Conservation (phyloP, 1,140 invertebrate species). For the Drosophila triauraria region DNA sequence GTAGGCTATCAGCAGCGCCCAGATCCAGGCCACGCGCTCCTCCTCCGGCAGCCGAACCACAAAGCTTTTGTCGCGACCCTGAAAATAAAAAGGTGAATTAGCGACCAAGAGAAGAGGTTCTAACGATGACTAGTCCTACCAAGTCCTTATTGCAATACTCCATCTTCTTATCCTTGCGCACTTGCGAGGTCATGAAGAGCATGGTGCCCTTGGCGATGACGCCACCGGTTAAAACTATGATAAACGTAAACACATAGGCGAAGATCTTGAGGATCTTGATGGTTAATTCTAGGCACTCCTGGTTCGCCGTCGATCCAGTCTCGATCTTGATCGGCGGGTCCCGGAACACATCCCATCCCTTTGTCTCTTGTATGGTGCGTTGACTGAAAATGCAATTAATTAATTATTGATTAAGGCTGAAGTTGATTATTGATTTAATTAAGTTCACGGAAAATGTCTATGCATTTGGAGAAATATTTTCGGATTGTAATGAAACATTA, state of each 20-base stretch:
- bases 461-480: too few relatives aligned
- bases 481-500: too few relatives aligned
- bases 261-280: conserved; percentile 94
- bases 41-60: conserved; percentile 91
- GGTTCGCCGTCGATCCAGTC: conserved; percentile 94
- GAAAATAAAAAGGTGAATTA: background rate
- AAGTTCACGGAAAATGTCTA: background rate
- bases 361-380: conserved; percentile 93
- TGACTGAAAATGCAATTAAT: conserved; percentile 87
- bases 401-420: background rate
- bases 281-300: conserved; percentile 93
- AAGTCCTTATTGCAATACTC: conserved; percentile 93
- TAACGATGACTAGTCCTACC: conserved; percentile 86
- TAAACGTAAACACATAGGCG: conserved; percentile 93
- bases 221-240: conserved; percentile 92
- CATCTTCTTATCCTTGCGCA: conserved; percentile 90
- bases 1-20: conserved; percentile 95
- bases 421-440: background rate
- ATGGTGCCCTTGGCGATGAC: conserved; percentile 94
- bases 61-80: conserved; percentile 93
- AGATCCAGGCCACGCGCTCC: conserved; percentile 96
- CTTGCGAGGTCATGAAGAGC: conserved; percentile 96
- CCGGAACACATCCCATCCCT: conserved; percentile 98
- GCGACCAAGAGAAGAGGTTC: too few relatives aligned
- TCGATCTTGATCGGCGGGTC: conserved; percentile 94